phyloP scores from a whole-genome alignment of 2,113 vertebrate species.

The Hippocampus abdominalis region DNA sequence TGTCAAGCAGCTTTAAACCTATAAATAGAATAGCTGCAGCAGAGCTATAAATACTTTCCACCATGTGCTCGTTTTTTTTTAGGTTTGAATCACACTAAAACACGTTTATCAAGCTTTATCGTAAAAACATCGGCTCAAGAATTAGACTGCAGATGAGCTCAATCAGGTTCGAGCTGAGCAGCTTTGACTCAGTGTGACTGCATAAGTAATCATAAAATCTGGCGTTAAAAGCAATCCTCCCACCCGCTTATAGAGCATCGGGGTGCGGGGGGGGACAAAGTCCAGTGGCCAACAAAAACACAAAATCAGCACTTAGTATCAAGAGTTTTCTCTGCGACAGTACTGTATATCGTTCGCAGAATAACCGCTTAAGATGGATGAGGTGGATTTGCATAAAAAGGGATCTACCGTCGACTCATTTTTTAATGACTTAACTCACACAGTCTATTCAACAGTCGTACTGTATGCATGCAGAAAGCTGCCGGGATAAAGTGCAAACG shows the following conservation, averaged over 20 bases:
- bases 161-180: slow-evolving; percentile 15
- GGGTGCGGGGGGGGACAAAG: background rate
- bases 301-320: background rate
- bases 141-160: slow-evolving; percentile 7
- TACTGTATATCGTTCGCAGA: background rate
- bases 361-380: background rate
- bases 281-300: slow-evolving; percentile 12
- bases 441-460: background rate
- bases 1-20: slow-evolving; percentile 12
- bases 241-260: background rate
- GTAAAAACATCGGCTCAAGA: background rate
- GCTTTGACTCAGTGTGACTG: slow-evolving; percentile 11
- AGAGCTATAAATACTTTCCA: slow-evolving; percentile 34
- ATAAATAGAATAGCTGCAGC: slow-evolving; percentile 39
- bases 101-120: background rate
- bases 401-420: background rate
- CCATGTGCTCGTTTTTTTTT: slow-evolving; percentile 8
- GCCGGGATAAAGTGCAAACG: background rate
- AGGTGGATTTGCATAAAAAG: slow-evolving; percentile 19
- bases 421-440: background rate
- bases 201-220: slow-evolving; percentile 24
- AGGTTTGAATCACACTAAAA: background rate
- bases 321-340: background rate
- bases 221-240: slow-evolving; percentile 16
- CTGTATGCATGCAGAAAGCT: slow-evolving; percentile 7